Conservation (phyloP, 2,888 invertebrate species). For the Lampropteryx suffumata region DNA sequence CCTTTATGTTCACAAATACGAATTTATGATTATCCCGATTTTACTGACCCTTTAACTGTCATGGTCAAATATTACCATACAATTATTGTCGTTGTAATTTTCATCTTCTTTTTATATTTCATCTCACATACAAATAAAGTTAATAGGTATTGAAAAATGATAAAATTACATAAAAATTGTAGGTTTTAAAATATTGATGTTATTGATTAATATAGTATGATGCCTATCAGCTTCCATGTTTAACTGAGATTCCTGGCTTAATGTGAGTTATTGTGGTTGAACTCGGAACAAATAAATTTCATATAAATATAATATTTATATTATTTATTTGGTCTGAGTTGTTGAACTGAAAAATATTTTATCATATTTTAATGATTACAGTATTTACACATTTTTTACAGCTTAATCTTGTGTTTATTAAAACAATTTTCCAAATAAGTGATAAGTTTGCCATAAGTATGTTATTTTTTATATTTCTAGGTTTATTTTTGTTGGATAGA, state of each 20-base stretch:
- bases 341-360: not conserved
- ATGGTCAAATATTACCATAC: no score
- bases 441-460: conserved; percentile 44
- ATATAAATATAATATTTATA: no score
- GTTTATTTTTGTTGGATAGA: conserved; percentile 58
- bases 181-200: conserved; percentile 14
- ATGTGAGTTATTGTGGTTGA: not conserved
- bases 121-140: not conserved
- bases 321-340: no score
- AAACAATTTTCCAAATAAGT: conserved; percentile 38
- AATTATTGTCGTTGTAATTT: no score
- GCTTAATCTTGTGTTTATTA: conserved; percentile 5
- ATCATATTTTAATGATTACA: not conserved
- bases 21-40: conserved; percentile 28
- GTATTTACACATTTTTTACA: no score
- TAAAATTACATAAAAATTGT: no score
- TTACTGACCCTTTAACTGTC: no score
- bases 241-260: not conserved
- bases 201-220: not conserved
- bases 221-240: not conserved
- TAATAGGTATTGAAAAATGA: no score
- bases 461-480: conserved; percentile 41
- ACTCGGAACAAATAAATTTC: no score
- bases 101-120: no score
- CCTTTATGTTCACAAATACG: conserved; percentile 34